Evolutionary conservation across 2,888 invertebrate species (phyloP).

Genomic region (Watsonalla binaria): DNA sequence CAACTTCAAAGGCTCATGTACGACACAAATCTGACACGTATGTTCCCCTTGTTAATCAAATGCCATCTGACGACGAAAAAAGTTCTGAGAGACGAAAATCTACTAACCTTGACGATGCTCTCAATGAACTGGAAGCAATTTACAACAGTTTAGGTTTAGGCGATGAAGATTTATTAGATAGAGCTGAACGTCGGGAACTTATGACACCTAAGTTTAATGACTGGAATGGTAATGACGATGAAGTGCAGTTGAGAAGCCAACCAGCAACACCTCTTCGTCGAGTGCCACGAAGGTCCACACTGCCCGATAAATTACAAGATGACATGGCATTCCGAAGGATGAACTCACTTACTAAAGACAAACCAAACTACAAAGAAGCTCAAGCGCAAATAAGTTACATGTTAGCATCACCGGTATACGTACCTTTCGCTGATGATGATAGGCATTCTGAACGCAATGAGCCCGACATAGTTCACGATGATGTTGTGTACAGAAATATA

Average conservation of each 20-base stretch:
- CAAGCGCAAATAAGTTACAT: constrained; percentile 82
- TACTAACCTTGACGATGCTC: constrained; percentile 90
- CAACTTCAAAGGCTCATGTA: constrained; percentile 60
- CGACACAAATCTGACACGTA: constrained; percentile 72
- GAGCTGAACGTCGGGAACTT: constrained; percentile 86
- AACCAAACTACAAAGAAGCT: constrained; percentile 58
- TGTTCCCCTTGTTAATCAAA: constrained; percentile 51
- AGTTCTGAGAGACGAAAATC: constrained; percentile 81
- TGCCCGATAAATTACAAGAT: constrained; percentile 84
- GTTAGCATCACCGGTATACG: constrained; percentile 82
- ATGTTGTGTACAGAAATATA: constrained; percentile 89
- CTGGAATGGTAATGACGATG: constrained; percentile 74
- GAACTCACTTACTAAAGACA: constrained; percentile 77
- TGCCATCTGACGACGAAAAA: constrained; percentile 71
- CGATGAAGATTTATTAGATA: constrained; percentile 88
- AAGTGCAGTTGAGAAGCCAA: constrained; percentile 66
- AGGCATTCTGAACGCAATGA: constrained; percentile 81
- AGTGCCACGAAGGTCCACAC: constrained; percentile 63
- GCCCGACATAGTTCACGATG: constrained; percentile 90
- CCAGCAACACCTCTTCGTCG: constrained; percentile 67
- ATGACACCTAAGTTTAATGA: constrained; percentile 76
- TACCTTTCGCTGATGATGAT: constrained; percentile 70
- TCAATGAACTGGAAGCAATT: constrained; percentile 94
- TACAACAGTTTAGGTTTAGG: constrained; percentile 91
- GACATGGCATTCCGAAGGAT: constrained; percentile 90